Conservation (phyloP, 2,113 vertebrate species). For the Lepus americanus region DNA sequence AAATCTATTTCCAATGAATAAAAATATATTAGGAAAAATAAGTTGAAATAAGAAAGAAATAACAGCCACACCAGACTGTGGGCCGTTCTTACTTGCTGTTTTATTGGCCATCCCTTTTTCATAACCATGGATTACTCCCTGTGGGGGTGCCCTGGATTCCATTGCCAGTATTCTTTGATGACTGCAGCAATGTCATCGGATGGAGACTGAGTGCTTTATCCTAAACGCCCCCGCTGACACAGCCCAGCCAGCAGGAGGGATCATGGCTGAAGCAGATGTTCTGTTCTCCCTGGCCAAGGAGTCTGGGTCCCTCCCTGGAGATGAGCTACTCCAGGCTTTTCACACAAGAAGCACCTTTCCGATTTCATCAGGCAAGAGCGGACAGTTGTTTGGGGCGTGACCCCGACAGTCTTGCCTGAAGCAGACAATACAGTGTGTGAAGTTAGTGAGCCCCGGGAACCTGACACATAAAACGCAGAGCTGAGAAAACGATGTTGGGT, state of each 20-base stretch:
- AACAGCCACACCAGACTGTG: background rate
- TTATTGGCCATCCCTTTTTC: slow-evolving; percentile 75
- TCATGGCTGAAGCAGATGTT: slow-evolving; percentile 83
- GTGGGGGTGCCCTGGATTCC: slow-evolving; percentile 79
- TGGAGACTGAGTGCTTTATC: slow-evolving; percentile 75
- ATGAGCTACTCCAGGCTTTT: slow-evolving; percentile 66
- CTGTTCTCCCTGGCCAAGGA: slow-evolving; percentile 74
- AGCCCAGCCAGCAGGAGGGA: slow-evolving; percentile 77
- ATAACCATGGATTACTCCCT: slow-evolving; percentile 77
- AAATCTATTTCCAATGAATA: slow-evolving; percentile 36
- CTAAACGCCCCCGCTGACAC: slow-evolving; percentile 73
- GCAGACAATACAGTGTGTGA: slow-evolving; percentile 45
- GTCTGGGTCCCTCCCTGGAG: slow-evolving; percentile 66
- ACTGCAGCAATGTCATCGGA: slow-evolving; percentile 76
- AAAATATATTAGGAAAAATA: background rate
- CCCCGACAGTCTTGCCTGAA: slow-evolving; percentile 26
- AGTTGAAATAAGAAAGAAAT: background rate
- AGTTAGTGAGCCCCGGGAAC: background rate
- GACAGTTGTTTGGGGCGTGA: slow-evolving; percentile 38
- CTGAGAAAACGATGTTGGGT: background rate
- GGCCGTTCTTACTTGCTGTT: slow-evolving; percentile 28
- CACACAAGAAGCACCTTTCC: slow-evolving; percentile 69
- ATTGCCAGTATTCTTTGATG: slow-evolving; percentile 75
- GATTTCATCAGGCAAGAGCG: slow-evolving; percentile 67
- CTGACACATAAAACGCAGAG: background rate